Conservation (phyloP, 2,888 invertebrate genomes). For the Eilema sororculum region DNA sequence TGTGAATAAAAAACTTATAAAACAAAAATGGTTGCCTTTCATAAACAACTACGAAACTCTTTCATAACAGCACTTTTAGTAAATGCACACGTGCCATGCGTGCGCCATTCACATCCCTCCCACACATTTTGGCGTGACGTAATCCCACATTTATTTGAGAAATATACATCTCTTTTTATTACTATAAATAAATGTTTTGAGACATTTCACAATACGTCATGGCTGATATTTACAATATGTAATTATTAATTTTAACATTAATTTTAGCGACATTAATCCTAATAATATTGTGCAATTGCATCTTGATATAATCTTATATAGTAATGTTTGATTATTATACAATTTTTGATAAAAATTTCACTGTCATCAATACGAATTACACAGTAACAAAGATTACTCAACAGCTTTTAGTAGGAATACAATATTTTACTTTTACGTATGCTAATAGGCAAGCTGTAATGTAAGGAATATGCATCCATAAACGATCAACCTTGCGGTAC, state of each 20-base stretch:
- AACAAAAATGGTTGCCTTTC: neutral
- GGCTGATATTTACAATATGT: constrained; percentile 12
- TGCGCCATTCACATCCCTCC: constrained; percentile 15
- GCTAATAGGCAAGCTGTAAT: neutral
- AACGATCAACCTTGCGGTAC: no score
- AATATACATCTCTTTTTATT: constrained; percentile 8
- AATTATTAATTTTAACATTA: neutral
- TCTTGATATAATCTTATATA: neutral
- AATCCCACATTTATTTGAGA: constrained; percentile 6
- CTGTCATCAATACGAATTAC: neutral
- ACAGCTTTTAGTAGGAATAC: neutral
- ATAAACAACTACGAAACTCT: neutral
- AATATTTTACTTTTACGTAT: neutral
- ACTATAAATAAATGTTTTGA: neutral
- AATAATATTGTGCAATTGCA: constrained; percentile 6
- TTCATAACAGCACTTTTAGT: neutral
- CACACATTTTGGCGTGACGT: constrained; percentile 7
- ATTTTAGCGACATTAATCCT: neutral
- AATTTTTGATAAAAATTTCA: neutral
- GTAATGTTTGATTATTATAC: neutral
- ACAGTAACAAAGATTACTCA: neutral
- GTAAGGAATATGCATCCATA: neutral
- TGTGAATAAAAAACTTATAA: neutral
- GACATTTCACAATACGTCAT: constrained; percentile 1
- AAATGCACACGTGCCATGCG: neutral